Base-by-base conservation (phyloP, 2,888 invertebrate genomes). In the Synanthedon myopaeformis region DNA sequence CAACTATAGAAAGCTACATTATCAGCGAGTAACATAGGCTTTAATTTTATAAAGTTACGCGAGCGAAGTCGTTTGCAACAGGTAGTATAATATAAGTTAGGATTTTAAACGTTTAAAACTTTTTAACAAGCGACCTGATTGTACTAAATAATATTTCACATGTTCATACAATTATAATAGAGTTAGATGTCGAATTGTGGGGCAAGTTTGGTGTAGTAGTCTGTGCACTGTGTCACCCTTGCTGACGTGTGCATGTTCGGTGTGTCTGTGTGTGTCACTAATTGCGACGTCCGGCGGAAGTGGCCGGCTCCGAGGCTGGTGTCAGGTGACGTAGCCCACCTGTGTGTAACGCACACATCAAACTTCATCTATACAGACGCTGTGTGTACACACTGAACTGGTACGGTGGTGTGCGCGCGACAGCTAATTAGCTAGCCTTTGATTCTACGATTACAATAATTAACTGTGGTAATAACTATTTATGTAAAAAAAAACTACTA, bases 241-340 rank as follows among this genome's bases (percentile, higher is more conserved):
- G 35, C 28, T 35, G 35, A 35, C 35, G 35, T 35, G 35, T 35
- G 51, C 51, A 51, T 60, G 61, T 59, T 65, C 58, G 60, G 67
- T 66, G 62, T 64, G 70, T 49, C 19, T 23, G 41, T 19, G 80
- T 79, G 83, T 79, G 82, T 77, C 75, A 74, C 83, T 88, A 88
- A 88, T 87, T 83, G 85, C 70, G 67, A 64, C 77, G 75, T 87
- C 87, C 87, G 84, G 71, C 85, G 87, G 87, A 88, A 86, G 86
- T 76, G 85, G 84, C 79, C 83, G 76, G 82, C 83, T 82, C 82
- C 82, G 79, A 78, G 70, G 70, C 67, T 64, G 71, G 82, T 76
- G 82, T 85, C 85, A 83, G 84, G 83, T 86, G 86, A 81, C 79
- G 73, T 60, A 57, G 69, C 62, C 69, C 81, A 81, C 82, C 79